Percentiles rank a stretch among this genome's conserved stretches.
phyloP scores from a whole-genome alignment of 1,140 invertebrate genomes.

The Coenobita brevimanus region DNA sequence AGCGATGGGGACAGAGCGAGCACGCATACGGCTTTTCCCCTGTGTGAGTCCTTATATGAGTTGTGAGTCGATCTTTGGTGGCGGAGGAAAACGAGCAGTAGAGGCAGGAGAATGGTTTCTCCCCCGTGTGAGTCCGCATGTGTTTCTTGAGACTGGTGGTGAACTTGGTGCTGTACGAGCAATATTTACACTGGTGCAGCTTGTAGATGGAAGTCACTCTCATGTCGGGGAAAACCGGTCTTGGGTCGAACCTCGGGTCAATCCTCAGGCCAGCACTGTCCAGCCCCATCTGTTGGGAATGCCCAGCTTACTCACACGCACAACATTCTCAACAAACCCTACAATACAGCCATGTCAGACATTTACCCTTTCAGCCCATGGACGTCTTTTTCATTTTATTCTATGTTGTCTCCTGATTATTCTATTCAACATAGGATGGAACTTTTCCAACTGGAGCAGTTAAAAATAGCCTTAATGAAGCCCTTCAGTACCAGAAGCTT shows the following conservation, averaged over 20 bases:
- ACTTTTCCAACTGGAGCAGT: too few relatives aligned
- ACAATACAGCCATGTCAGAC: not conserved
- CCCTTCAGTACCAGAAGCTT: too few relatives aligned
- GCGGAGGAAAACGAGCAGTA: constrained; percentile 46
- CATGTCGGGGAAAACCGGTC: not conserved
- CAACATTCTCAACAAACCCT: not conserved
- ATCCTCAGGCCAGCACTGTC: constrained; percentile 32
- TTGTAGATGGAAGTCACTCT: constrained; percentile 22
- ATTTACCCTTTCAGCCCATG: not conserved
- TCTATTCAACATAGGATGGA: too few relatives aligned
- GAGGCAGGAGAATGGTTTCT: constrained; percentile 40
- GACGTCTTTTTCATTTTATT: too few relatives aligned
- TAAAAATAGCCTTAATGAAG: too few relatives aligned
- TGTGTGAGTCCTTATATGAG: constrained; percentile 40
- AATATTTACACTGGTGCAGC: constrained; percentile 39
- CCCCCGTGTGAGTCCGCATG: constrained; percentile 45
- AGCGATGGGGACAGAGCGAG: constrained; percentile 36
- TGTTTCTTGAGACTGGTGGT: constrained; percentile 38
- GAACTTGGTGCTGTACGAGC: constrained; percentile 44
- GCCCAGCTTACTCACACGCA: constrained; percentile 37
- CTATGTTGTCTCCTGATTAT: too few relatives aligned
- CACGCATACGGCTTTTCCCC: constrained; percentile 50
- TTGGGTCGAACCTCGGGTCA: constrained; percentile 14
- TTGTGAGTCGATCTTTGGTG: constrained; percentile 36
- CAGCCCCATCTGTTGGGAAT: constrained; percentile 55